Conservation (phyloP, 2,113 vertebrate genomes). For the Centropristis striata region DNA sequence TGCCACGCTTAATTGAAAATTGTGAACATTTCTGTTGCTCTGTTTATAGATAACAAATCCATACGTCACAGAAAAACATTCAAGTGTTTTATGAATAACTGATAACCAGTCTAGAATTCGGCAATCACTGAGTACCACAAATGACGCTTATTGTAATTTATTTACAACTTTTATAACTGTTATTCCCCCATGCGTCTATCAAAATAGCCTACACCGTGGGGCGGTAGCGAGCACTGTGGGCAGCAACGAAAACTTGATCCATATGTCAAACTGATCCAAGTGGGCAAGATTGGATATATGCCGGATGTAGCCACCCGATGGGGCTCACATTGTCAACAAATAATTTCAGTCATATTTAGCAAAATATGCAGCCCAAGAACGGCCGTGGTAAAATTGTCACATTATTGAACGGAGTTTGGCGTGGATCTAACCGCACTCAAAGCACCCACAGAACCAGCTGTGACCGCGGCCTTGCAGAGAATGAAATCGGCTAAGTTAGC, state of each 20-base stretch:
- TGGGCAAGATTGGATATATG: background rate
- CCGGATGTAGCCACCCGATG: background rate
- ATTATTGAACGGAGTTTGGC: slow-evolving; percentile 24
- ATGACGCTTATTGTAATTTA: no score
- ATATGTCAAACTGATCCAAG: slow-evolving; percentile 3
- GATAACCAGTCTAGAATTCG: background rate
- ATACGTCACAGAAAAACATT: background rate
- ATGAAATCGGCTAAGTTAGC: slow-evolving; percentile 54
- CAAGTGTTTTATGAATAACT: background rate
- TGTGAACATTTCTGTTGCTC: background rate
- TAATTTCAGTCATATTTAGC: background rate
- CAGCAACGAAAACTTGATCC: background rate
- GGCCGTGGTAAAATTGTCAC: background rate
- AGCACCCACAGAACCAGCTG: slow-evolving; percentile 17
- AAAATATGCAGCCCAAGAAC: background rate
- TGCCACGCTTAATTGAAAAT: slow-evolving; percentile 18
- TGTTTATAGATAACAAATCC: background rate
- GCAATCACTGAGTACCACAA: background rate
- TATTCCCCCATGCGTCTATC: background rate
- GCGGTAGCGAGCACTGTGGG: slow-evolving; percentile 10
- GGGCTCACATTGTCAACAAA: background rate
- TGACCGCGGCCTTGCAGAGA: slow-evolving; percentile 43
- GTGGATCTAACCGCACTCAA: slow-evolving; percentile 7
- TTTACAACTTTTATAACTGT: background rate
- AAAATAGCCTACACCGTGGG: background rate